Evolutionary conservation across 2,888 invertebrate genomes (phyloP), one percentile per base, ranked within the genome.

Genomic region (Cenopis cana): DNA sequence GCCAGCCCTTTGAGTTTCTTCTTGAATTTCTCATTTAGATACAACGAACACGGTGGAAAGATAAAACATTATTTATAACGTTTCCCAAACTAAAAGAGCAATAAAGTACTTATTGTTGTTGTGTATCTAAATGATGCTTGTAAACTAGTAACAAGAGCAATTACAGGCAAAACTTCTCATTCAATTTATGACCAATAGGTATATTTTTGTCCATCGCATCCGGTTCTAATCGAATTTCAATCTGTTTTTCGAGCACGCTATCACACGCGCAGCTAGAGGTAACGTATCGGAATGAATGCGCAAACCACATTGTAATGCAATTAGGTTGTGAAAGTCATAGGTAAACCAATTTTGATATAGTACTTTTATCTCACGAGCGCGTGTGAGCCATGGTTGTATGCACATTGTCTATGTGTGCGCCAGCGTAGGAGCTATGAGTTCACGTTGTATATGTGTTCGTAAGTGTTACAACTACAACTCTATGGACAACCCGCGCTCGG

Each of bases 111-210:
- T 54, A 56, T 56, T 24, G 66, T 56, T 59, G 59, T 46, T 33
- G 33, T 24, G 33, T 33, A 24, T 4, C 52, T 68, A 38, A 57
- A 67, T 54, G 56, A 41, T 68, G 17, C 38, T 55, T 54, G 77
- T 75, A 76, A 76, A 79, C 74, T 78, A 74, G 75, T 76, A 82
- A 84, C 80, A 78, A 79, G 76, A 82, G 75, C 80, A 81, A 81
- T 82, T 81, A 83, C 77, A 73, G 14, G 74, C 74, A 69, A 79
- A 81, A 82, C 77, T 77, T 76, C 76, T 72, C 75, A 71, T 77
- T 73, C 77, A 77, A 80, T 83, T 84, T 83, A 82, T 80, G 78
- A 76, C 12, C 41, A 14, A 14, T 0, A 41, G 11, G 41, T 41
- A 14, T 14, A 14, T 6, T 41, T 41, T 41, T 14, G 14, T 41